Evolutionary conservation across 2,113 vertebrate genomes (phyloP).

Genomic region (Tenebrosternarchus preto): DNA sequence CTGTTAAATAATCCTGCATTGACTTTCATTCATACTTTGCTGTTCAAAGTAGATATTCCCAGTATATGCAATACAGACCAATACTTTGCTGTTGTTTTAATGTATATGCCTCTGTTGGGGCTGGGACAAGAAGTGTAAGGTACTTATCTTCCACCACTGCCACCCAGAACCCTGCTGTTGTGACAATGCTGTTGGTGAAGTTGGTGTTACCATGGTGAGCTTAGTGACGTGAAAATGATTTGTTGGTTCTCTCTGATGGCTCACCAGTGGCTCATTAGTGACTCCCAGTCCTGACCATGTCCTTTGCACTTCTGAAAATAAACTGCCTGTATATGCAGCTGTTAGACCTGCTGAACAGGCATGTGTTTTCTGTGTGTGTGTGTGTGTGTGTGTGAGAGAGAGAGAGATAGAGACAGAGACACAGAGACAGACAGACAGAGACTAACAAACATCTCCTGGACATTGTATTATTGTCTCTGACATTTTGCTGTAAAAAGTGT

Average conservation of each 20-base stretch:
- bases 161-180: conserved; percentile 12
- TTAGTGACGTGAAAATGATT: background rate
- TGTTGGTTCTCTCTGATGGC: background rate
- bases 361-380: conserved; percentile 10
- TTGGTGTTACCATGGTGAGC: conserved; percentile 3
- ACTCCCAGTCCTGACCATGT: conserved; percentile 8
- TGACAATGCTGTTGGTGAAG: background rate
- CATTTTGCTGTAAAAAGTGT: conserved; percentile 22
- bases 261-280: conserved; percentile 24
- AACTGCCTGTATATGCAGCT: conserved; percentile 27
- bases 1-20: background rate
- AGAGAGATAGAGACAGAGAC: conserved; percentile 16
- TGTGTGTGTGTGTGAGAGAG: background rate
- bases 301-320: conserved; percentile 52
- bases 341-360: conserved; percentile 38
- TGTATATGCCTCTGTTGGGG: background rate
- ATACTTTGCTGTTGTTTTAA: background rate
- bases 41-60: background rate
- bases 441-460: conserved; percentile 5
- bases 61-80: background rate
- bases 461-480: conserved; percentile 22
- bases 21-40: background rate
- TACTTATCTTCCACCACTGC: conserved; percentile 22
- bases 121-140: background rate
- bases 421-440: conserved; percentile 9